A percentile compares a stretch with the other conserved stretches of the same genome.
These are phyloP conservation scores for Neodiprion fabricii DNA, from an alignment of 1,140 invertebrate species.

Conservation along the genomic window DNA sequence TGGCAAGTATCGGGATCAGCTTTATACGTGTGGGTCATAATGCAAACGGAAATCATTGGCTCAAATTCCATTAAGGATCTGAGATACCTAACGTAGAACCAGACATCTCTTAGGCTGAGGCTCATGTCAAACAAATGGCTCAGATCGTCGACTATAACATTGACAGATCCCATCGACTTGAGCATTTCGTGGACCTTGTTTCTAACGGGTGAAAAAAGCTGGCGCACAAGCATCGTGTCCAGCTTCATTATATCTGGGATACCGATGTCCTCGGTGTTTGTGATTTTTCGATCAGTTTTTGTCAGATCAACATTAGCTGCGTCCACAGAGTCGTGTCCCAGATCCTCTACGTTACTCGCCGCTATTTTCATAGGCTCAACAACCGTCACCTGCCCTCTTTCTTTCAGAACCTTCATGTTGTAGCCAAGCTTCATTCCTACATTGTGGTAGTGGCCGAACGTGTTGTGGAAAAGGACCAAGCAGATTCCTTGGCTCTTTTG, in stretches of 20 bases:
- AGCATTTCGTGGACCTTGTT: constrained; percentile 41
- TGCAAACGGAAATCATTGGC: constrained; percentile 57
- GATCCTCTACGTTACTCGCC: constrained; percentile 48
- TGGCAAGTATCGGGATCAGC: constrained; percentile 57
- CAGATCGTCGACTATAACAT: constrained; percentile 73
- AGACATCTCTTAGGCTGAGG: constrained; percentile 61
- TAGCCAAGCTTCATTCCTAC: constrained; percentile 76
- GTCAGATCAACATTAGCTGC: constrained; percentile 37
- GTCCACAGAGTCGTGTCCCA: constrained; percentile 46
- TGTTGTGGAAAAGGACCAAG: constrained; percentile 73
- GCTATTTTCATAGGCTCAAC: constrained; percentile 66
- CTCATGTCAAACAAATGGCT: constrained; percentile 72
- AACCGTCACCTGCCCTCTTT: constrained; percentile 62
- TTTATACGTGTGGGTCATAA: constrained; percentile 61
- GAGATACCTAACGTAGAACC: constrained; percentile 63
- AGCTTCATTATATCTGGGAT: constrained; percentile 44
- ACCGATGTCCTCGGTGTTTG: constrained; percentile 26
- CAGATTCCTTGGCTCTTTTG: constrained; percentile 66
- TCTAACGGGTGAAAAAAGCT: constrained; percentile 43
- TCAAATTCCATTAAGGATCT: constrained; percentile 51
- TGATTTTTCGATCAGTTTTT: constrained; percentile 40
- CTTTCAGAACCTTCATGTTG: constrained; percentile 67
- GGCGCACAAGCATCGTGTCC: constrained; percentile 50
- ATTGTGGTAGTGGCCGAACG: constrained; percentile 74
- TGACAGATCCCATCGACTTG: constrained; percentile 41